Percentiles rank a stretch among this genome's conserved stretches.
These are phyloP conservation scores for Yponomeuta cagnagella DNA, from an alignment of 2,888 invertebrate species.

Conservation along the genomic window DNA sequence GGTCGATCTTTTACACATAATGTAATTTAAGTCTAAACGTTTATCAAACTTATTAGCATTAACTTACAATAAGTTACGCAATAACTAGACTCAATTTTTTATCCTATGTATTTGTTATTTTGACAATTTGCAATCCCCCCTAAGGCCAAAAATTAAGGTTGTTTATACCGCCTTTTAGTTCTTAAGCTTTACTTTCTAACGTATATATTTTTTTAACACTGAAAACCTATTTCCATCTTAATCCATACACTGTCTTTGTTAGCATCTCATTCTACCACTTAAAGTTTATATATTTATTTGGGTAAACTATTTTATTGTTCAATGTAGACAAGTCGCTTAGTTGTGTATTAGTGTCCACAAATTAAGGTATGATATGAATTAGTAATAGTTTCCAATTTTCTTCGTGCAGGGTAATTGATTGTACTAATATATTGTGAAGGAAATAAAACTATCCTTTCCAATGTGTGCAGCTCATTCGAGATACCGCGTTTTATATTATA, in stretches of 20 bases:
- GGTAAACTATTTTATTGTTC: slow-evolving; percentile 22
- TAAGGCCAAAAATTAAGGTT: slow-evolving; percentile 48
- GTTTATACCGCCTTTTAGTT: slow-evolving; percentile 49
- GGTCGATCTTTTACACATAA: too few relatives aligned
- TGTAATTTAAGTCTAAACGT: too few relatives aligned
- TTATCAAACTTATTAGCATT: too few relatives aligned
- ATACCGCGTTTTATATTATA: too few relatives aligned
- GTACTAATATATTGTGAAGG: slow-evolving; percentile 14
- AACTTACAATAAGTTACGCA: background rate
- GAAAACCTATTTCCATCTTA: background rate
- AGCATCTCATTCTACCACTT: slow-evolving; percentile 14
- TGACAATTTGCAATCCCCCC: slow-evolving; percentile 26
- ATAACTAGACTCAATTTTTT: slow-evolving; percentile 13
- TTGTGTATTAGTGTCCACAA: slow-evolving; percentile 31
- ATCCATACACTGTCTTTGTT: slow-evolving; percentile 10
- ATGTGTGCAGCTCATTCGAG: too few relatives aligned
- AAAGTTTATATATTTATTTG: slow-evolving; percentile 14
- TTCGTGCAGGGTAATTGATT: slow-evolving; percentile 64
- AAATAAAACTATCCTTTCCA: background rate
- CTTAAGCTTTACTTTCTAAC: slow-evolving; percentile 35
- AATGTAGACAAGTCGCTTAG: slow-evolving; percentile 20
- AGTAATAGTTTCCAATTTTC: slow-evolving; percentile 52
- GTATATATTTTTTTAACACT: slow-evolving; percentile 20
- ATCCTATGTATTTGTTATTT: slow-evolving; percentile 8
- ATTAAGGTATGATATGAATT: slow-evolving; percentile 28